These are phyloP conservation scores for Stegodyphus dumicola DNA, from an alignment of 1,140 invertebrate genomes.

Conservation along the genomic window DNA sequence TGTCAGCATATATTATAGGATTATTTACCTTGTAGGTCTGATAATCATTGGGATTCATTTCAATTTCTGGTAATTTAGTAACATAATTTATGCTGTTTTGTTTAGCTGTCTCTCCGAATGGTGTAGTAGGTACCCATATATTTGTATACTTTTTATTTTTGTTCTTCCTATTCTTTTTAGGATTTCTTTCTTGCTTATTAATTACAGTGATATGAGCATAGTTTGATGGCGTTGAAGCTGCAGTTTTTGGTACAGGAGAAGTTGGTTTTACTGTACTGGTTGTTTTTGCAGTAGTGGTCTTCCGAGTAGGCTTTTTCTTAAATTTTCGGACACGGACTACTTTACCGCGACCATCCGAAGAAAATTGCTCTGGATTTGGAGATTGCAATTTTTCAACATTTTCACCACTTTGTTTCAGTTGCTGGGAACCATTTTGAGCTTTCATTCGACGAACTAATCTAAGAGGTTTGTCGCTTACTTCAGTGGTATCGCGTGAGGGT, in stretches of 20 bases:
- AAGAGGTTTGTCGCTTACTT: not conserved
- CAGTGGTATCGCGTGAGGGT: not conserved
- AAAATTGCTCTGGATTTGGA: not conserved
- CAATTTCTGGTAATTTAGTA: not conserved
- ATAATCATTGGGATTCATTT: too few species aligned
- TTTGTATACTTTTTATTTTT: conserved; percentile 9
- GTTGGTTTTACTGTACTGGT: not conserved
- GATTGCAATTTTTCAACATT: not conserved
- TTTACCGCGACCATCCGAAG: not conserved
- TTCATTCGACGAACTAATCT: not conserved
- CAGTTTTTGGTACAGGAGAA: not conserved
- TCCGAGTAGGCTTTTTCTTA: not conserved
- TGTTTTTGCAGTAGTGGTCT: not conserved
- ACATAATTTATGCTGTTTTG: not conserved
- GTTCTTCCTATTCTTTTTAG: conserved; percentile 25
- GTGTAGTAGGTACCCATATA: not conserved
- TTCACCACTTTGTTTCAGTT: not conserved
- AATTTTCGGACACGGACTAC: conserved; percentile 27
- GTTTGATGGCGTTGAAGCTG: not conserved
- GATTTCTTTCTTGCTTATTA: conserved; percentile 26
- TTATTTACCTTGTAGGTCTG: too few species aligned
- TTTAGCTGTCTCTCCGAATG: not conserved
- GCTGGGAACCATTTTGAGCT: not conserved
- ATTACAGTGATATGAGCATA: conserved; percentile 49
- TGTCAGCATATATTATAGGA: too few species aligned